Evolutionary conservation across 1,140 invertebrate species (phyloP).

Genomic region (Leptinotarsa undecemlineata): DNA sequence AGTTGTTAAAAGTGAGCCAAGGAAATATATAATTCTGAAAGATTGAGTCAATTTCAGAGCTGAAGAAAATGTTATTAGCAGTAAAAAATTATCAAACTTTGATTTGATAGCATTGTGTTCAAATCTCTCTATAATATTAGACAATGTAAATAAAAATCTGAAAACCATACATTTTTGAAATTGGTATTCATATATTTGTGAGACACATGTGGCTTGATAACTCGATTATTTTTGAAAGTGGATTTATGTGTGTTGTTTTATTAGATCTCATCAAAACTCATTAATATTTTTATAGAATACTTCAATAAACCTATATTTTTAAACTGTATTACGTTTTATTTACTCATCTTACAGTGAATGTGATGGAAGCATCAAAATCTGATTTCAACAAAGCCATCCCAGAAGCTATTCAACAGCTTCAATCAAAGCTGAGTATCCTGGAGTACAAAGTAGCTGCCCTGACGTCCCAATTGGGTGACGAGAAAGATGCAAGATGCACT

Average conservation of each 20-base stretch:
- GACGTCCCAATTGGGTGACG: slow-evolving; percentile 49
- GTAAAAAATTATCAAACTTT: too few relatives aligned
- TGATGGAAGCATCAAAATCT: slow-evolving; percentile 38
- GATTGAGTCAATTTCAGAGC: too few relatives aligned
- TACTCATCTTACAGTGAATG: slow-evolving; percentile 41
- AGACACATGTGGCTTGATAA: background rate
- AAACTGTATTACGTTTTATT: background rate
- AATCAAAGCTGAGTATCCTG: slow-evolving; percentile 49
- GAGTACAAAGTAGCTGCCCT: slow-evolving; percentile 48
- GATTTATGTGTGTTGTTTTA: background rate
- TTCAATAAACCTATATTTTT: background rate
- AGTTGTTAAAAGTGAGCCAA: too few relatives aligned
- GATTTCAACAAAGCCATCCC: slow-evolving; percentile 38
- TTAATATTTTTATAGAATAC: background rate
- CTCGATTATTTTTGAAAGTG: background rate
- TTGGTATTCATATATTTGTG: background rate
- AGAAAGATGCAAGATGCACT: slow-evolving; percentile 46
- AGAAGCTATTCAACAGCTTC: slow-evolving; percentile 43
- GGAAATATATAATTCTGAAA: too few relatives aligned
- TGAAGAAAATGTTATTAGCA: too few relatives aligned
- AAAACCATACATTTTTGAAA: too few relatives aligned
- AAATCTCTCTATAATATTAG: too few relatives aligned
- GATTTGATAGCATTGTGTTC: too few relatives aligned
- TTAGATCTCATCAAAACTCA: background rate
- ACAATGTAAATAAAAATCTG: too few relatives aligned